Evolutionary conservation across 1,140 invertebrate genomes (phyloP).

Genomic region (Drosophila malerkotliana): DNA sequence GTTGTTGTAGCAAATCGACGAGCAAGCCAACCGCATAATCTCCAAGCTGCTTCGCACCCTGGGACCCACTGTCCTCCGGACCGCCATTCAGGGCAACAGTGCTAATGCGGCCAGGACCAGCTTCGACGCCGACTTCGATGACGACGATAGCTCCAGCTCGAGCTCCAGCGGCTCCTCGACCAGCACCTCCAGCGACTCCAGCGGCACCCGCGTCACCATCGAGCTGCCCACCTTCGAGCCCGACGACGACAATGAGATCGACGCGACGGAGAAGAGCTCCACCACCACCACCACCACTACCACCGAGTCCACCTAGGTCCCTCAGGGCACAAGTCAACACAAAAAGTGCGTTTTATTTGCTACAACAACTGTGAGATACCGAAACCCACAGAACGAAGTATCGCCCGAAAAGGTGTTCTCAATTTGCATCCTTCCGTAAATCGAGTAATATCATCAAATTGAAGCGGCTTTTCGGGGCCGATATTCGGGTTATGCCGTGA

Average conservation of each 20-base stretch:
- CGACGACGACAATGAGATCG: conserved; percentile 81
- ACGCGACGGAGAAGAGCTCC: conserved; percentile 48
- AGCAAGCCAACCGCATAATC: conserved; percentile 89
- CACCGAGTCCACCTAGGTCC: conserved; percentile 35
- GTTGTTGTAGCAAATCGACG: conserved; percentile 89
- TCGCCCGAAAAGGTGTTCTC: background rate
- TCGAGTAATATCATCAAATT: background rate
- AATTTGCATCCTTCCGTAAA: background rate
- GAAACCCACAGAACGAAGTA: conserved; percentile 3
- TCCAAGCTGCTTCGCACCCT: conserved; percentile 88
- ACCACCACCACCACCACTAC: conserved; percentile 27
- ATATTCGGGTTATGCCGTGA: background rate
- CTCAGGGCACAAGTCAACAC: background rate
- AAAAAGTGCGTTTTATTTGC: conserved; percentile 67
- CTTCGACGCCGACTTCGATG: conserved; percentile 82
- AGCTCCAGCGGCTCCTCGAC: conserved; percentile 34
- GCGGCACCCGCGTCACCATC: conserved; percentile 82
- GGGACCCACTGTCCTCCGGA: conserved; percentile 87
- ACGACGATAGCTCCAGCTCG: conserved; percentile 63
- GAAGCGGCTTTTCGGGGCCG: background rate
- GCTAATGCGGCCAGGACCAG: conserved; percentile 72
- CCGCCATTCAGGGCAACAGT: conserved; percentile 78
- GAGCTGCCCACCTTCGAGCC: conserved; percentile 85
- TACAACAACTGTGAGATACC: conserved; percentile 64
- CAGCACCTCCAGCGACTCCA: conserved; percentile 58